phyloP scores from a whole-genome alignment of 2,888 invertebrate species.

The Spialia ferax region DNA sequence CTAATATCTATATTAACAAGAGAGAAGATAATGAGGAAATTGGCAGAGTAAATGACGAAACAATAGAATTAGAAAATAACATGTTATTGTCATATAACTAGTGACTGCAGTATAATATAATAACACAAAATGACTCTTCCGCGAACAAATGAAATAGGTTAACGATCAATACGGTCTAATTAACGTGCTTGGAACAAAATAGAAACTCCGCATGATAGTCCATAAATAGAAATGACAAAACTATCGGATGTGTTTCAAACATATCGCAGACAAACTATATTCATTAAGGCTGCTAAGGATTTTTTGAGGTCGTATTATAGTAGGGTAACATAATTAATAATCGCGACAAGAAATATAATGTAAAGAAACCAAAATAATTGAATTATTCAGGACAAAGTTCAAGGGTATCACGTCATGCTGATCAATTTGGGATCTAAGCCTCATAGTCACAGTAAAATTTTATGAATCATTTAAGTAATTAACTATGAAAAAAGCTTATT shows the following conservation, averaged over 20 bases:
- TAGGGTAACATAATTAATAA: too few relatives aligned
- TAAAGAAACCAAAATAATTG: not conserved
- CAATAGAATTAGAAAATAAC: slow-evolving; percentile 4
- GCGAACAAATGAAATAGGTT: slow-evolving; percentile 64
- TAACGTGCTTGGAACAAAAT: slow-evolving; percentile 62
- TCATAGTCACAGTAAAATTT: too few relatives aligned
- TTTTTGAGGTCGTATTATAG: not conserved
- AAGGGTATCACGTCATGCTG: too few relatives aligned
- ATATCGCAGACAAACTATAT: not conserved
- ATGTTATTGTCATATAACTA: not conserved
- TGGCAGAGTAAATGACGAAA: not conserved
- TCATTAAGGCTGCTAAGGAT: not conserved
- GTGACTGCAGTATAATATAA: not conserved
- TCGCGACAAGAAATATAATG: not conserved
- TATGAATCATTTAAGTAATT: too few relatives aligned
- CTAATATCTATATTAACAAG: not conserved
- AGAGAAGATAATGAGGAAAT: not conserved
- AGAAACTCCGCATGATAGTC: slow-evolving; percentile 50
- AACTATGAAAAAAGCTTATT: too few relatives aligned
- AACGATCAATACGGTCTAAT: slow-evolving; percentile 73
- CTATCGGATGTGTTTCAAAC: slow-evolving; percentile 24
- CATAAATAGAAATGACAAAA: slow-evolving; percentile 65
- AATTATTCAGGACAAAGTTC: too few relatives aligned
- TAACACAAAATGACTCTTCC: slow-evolving; percentile 47
- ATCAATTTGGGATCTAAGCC: too few relatives aligned